Evolutionary conservation across 2,888 invertebrate species (phyloP), one percentile per base, ranked within the genome.

Genomic region (Silvanus unidentatus): DNA sequence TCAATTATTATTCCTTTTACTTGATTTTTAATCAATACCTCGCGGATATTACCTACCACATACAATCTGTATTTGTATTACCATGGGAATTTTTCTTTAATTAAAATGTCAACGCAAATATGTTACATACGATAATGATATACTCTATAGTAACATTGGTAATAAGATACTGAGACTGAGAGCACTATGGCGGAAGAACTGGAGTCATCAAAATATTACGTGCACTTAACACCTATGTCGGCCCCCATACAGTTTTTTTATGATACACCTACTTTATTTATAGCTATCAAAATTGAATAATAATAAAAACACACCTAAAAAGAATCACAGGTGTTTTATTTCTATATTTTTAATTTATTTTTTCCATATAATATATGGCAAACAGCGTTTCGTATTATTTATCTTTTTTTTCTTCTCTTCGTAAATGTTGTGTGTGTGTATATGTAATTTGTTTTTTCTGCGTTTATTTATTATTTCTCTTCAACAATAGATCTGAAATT

Each of bases 311-410:
- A 49, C 52, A 43, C 49, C 57, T 47, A 57, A 50, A 44, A 43
- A 39, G 40, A 50, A 49, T 52, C 58, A 58, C 58, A 60, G 58
- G 59, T 61, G 58, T 61, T 60, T 60, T 57, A 59, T 58, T 52
- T 56, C 22, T 22, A 22, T 22, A 22, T 22, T 8, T 22, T 22
- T 22, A 22, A 22, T 22, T 22, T 22, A 22, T 22, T 22, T 22
- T 22, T 22, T 8, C 22, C 8, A 32, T 8, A 37, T 15, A 15
- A 55, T 50, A 48, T 54, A 57, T 57, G 57, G 48, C 16, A 16
- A 48, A 9, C 32, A 4, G 10, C 32, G n/a, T n/a, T n/a, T 32
- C n/a, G n/a, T n/a, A n/a, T n/a, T n/a, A n/a, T n/a, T n/a, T n/a
- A n/a, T 12, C 10, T 12, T 32, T 12, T 32, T 11, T 3, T 12